Conservation (phyloP, 2,888 invertebrate species). For the Helleia helle region DNA sequence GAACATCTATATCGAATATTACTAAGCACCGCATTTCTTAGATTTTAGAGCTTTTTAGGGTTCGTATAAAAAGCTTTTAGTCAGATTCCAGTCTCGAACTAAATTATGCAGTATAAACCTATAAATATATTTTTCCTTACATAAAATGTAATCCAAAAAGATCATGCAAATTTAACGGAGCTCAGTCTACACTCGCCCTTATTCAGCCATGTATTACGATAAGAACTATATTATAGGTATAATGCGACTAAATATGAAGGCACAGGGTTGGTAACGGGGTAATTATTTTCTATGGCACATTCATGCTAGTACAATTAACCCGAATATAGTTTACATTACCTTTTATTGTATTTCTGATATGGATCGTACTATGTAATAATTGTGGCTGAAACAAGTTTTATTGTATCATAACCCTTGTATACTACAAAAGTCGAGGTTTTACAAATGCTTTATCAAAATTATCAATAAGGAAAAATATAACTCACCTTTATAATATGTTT, state of each 20-base stretch:
- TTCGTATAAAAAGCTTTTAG: too few species aligned
- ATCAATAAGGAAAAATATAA: too few species aligned
- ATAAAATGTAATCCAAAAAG: too few species aligned
- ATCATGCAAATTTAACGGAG: slow-evolving; percentile 6
- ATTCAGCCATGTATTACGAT: slow-evolving; percentile 14
- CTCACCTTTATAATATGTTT: too few species aligned
- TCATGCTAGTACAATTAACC: slow-evolving; percentile 22
- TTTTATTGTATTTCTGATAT: slow-evolving; percentile 23
- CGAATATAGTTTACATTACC: slow-evolving; percentile 25
- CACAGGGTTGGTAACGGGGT: slow-evolving; percentile 14
- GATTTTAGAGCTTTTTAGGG: too few species aligned
- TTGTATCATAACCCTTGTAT: slow-evolving; percentile 11
- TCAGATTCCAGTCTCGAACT: too few species aligned
- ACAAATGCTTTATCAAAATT: slow-evolving; percentile 1
- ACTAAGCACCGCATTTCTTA: too few species aligned
- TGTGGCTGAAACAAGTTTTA: slow-evolving; percentile 19
- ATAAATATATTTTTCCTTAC: too few species aligned
- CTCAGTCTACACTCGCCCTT: neutral
- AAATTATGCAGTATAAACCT: too few species aligned
- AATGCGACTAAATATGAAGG: slow-evolving; percentile 20
- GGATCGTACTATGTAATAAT: slow-evolving; percentile 21
- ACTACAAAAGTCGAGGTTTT: neutral
- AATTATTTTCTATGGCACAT: slow-evolving; percentile 23
- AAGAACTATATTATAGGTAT: slow-evolving; percentile 18
- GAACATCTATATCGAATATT: too few species aligned